Base-by-base conservation (phyloP, 2,797 vertebrate species). In the Lepus townsendii region DNA sequence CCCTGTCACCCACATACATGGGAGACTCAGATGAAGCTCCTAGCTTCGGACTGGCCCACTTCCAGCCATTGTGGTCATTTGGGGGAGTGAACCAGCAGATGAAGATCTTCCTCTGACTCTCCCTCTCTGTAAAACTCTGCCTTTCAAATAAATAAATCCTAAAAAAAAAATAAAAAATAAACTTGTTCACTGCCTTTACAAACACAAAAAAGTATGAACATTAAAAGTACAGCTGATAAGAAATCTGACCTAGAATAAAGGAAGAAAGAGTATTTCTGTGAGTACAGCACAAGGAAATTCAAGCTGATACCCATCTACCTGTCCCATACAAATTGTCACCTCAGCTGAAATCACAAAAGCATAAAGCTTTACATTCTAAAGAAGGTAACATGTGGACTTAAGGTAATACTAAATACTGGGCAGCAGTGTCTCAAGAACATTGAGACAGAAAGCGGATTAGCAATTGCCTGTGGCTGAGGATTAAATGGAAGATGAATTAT, bases 401-500 rank as follows among this genome's bases (percentile, higher is more conserved):
- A 76, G 73, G 38, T 30, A 91, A 78, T 42, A 68, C 71, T 78
- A 78, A 91, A 79, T 75, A 83, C 26, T 42, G 17, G 24, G 63
- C 27, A 80, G 50, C 66, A 94, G 68, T 72, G n/a, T 78, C n/a
- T 65, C 20, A 91, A 78, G 57, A 83, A 95, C 83, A 91, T 3
- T 62, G 65, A 86, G 68, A 87, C 11, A 65, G 16, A 77, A 88
- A 78, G 30, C 72, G 65, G 30, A 71, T 85, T 66, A 65, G 32
- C 35, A 42, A 83, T 35, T 52, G 11, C 63, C 38, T 66, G 35
- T 16, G 17, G 2, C 27, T 68, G n/a, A 47, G 22, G 42, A 47
- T 47, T 47, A 47, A 47, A 83, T 52, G 30, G 6, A 4, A 10
- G 30, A 77, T 78, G 60, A 69, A 63, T 11, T 76, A 0, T 62